Conservation (phyloP, 2,797 vertebrate genomes). For the Anabacerthia variegaticeps region DNA sequence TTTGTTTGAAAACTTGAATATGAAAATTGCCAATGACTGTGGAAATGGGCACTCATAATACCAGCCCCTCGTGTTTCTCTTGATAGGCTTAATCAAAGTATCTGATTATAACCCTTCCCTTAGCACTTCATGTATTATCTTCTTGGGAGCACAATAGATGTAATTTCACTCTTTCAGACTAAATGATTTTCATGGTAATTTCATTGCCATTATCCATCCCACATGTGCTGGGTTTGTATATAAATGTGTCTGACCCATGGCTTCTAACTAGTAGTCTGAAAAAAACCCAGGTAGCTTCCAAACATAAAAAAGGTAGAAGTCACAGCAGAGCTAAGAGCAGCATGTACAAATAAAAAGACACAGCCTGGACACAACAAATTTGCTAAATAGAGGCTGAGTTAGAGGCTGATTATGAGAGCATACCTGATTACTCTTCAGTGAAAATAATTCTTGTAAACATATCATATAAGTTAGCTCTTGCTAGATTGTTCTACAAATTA, state of each 20-base stretch:
- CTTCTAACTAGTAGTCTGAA: not conserved
- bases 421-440: not conserved
- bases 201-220: constrained; percentile 39
- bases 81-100: constrained; percentile 57
- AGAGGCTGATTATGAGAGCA: not conserved
- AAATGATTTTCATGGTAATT: constrained; percentile 55
- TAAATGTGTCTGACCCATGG: constrained; percentile 41
- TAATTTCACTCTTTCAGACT: constrained; percentile 52
- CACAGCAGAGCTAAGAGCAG: not conserved
- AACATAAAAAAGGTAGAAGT: constrained; percentile 11
- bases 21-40: not conserved
- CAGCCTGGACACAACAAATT: not conserved
- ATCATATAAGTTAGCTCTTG: not conserved
- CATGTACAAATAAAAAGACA: not conserved
- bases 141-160: constrained; percentile 35
- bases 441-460: not conserved
- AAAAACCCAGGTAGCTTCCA: not conserved
- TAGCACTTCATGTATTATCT: constrained; percentile 33
- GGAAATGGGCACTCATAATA: not conserved
- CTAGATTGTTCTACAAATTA: not conserved
- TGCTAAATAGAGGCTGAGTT: not conserved
- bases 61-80: not conserved
- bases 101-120: constrained; percentile 46
- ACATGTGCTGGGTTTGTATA: not conserved
- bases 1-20: constrained; percentile 30